Evolutionary conservation across 2,113 vertebrate species (phyloP), one percentile per base, ranked within the genome.

Genomic region (Ia io): DNA sequence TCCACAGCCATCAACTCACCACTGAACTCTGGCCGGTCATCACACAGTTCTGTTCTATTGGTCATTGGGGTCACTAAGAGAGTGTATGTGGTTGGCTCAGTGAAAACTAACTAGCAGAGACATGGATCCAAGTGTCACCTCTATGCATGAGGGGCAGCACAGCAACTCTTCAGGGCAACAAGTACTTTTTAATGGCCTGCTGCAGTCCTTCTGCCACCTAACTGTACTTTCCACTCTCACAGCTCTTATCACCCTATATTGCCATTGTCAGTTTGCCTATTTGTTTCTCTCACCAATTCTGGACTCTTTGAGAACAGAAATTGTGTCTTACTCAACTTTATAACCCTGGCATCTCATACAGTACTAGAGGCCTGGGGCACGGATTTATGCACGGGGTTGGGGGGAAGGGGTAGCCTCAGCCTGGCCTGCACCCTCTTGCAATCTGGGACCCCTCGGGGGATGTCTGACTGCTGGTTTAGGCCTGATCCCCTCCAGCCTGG

Each of bases 61-160:
- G 93, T 96, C 93, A 97, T 53, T 67, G 65, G 53, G 76, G 84
- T 95, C 93, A 93, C 71, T n/a, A 71, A 93, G 73, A 87, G 9
- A 90, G 35, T 77, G n/a, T 85, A 65, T 40, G 49, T 77, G 77
- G 70, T 87, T 90, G 37, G 32, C 53, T 96, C 80, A 59, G 63
- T 84, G 73, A 96, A 94, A 96, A 93, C 78, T 94, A 96, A 91
- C 78, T 94, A 92, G 80, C 65, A 84, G 63, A 86, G 70, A n/a
- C 49, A 84, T 65, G 14, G 65, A 37, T 94, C 67, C 65, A 91
- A 88, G 44, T 93, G 71, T 96, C 92, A 88, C 71, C 71, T 95
- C 18, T 88, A 17, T 76, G 22, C 74, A 76, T 71, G 35, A 90
- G 71, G 65, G 86, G 3, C 53, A 88, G 10, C 47, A 74, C 16